Evolutionary conservation across 2,797 vertebrate genomes (phyloP), one percentile per base, ranked within the genome.

Genomic region (Pseudochirops corinnae): DNA sequence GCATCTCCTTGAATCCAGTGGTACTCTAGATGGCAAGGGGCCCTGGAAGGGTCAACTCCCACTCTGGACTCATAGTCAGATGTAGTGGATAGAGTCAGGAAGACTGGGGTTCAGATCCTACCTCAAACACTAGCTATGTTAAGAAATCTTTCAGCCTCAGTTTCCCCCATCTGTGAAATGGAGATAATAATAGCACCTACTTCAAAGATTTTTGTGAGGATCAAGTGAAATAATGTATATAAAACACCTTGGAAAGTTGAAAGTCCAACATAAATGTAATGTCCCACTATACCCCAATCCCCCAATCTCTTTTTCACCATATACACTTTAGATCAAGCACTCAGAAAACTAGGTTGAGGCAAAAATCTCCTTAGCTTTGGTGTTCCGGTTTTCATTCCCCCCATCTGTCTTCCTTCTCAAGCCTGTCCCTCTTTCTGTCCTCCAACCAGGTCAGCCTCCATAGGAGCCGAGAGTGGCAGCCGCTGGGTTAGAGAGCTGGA

Each of bases 361-460:
- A 31, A 26, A 0, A 28, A 14, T 50, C 46, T 21, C n/a, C 31
- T 21, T 18, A 14, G 56, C 55, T 56, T 56, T 28, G 5, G 9
- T 29, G 92, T 13, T 12, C 31, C 1, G 50, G 39, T 87, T 87
- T 50, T 2, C 7, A 87, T 26, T 21, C 67, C n/a, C 62, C 39
- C 74, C 74, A 82, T 82, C 74, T 82, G 74, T 55, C 90, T 91
- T 91, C 90, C 90, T 91, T n/a, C 55, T 55, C 55, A 91, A 55
- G 29, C 5, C 90, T 91, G 50, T 55, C 90, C 55, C 52, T 91
- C 52, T 91, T n/a, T 55, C 90, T 91, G 53, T 31, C 50, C 90
- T 55, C 90, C 90, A 91, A 53, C 52, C 50, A n/a, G 90, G 90
- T 53, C 74, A 87, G 53, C 13, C 50, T 29, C 28, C 28, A 91